phyloP scores from a whole-genome alignment of 1,140 invertebrate species.

The Scaptomyza montana region DNA sequence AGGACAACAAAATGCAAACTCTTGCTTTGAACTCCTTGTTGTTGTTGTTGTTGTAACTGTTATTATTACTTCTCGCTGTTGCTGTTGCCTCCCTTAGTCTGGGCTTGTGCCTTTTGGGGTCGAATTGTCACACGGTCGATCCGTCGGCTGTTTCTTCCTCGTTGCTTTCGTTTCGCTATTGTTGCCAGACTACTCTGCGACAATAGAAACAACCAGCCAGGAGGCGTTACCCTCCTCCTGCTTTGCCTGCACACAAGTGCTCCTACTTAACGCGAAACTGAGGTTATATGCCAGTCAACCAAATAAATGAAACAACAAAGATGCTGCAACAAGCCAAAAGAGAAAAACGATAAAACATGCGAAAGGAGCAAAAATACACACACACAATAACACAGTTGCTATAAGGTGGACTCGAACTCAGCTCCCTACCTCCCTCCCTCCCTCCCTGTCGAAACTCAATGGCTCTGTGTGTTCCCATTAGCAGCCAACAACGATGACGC shows the following conservation, averaged over 20 bases:
- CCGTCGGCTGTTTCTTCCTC: conserved; percentile 5
- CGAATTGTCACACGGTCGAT: conserved; percentile 65
- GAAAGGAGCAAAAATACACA: conserved; percentile 60
- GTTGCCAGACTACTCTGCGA: conserved; percentile 70
- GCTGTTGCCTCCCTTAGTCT: conserved; percentile 10
- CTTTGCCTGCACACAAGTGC: background rate
- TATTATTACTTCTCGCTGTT: background rate
- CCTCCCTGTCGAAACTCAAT: background rate
- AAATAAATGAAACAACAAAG: conserved; percentile 81
- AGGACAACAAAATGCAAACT: conserved; percentile 36
- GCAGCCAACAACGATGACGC: conserved; percentile 22
- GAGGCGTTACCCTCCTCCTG: conserved; percentile 15
- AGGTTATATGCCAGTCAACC: conserved; percentile 80
- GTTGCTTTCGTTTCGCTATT: conserved; percentile 56
- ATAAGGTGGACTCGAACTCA: background rate
- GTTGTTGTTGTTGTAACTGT: conserved; percentile 30
- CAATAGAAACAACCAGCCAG: conserved; percentile 58
- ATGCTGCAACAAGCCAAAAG: conserved; percentile 30
- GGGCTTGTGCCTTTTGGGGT: conserved; percentile 60
- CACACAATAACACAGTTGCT: no score
- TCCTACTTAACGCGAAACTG: conserved; percentile 55
- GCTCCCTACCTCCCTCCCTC: background rate
- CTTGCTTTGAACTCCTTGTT: conserved; percentile 21
- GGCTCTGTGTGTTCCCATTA: conserved; percentile 37
- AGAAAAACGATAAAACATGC: conserved; percentile 70